Conservation (phyloP, 2,888 invertebrate species). For the Oscheius sp. region DNA sequence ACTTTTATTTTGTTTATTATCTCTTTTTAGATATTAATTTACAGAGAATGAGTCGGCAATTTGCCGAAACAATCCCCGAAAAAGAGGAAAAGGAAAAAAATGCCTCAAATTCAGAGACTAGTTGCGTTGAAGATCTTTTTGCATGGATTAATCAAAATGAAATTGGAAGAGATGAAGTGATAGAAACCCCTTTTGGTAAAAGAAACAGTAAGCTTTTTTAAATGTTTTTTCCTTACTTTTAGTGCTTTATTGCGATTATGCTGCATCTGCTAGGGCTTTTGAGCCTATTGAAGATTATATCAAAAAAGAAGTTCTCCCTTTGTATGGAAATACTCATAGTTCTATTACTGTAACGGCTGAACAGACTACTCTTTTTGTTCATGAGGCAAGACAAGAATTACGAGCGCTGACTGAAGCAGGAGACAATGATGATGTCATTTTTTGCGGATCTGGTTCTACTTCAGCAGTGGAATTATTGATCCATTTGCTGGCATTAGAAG, state of each 20-base stretch:
- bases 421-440: conserved; percentile 82
- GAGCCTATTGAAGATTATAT: conserved; percentile 53
- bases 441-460: conserved; percentile 80
- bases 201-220: conserved; percentile 33
- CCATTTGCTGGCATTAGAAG: conserved; percentile 36
- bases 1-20: too few species aligned
- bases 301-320: conserved; percentile 75
- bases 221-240: conserved; percentile 11
- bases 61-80: conserved; percentile 49
- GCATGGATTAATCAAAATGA: conserved; percentile 48
- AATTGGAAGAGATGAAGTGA: conserved; percentile 36
- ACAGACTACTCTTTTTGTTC: conserved; percentile 87
- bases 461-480: conserved; percentile 81
- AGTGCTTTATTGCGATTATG: conserved; percentile 57
- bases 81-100: background rate
- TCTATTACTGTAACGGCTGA: conserved; percentile 85
- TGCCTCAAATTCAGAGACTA: too few species aligned
- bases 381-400: conserved; percentile 80
- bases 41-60: conserved; percentile 35
- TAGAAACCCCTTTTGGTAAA: conserved; percentile 45
- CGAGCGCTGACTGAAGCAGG: conserved; percentile 82
- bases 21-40: too few species aligned
- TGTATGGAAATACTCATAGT: conserved; percentile 84
- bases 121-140: conserved; percentile 24
- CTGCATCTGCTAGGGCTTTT: conserved; percentile 53